Evolutionary conservation across 2,797 vertebrate species (phyloP), one percentile per base, ranked within the genome.

Genomic region (Pelobates cultripes): DNA sequence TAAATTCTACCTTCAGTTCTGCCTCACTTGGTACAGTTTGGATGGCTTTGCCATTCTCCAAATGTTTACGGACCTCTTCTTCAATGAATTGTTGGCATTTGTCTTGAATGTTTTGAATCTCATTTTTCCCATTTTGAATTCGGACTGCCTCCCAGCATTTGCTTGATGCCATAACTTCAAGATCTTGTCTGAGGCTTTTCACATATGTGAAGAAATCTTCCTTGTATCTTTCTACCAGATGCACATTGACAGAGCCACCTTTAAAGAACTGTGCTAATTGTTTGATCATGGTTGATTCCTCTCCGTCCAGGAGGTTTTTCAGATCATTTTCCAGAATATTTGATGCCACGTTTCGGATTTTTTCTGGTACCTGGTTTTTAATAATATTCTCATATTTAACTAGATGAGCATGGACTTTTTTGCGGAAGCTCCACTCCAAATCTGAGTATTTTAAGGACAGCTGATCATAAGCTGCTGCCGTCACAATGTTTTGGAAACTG

Each of bases 1-100:
- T 90, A 91, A 94, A 94, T 79, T 93, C 92, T 4, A 86, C 69
- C 74, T 93, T 85, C 40, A 94, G 83, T 61, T 91, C 86, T 45
- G 74, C 40, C 70, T 92, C 88, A 71, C 87, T 78, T 51, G 90
- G 61, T 13, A 64, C 3, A 15, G 13, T 42, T 17, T 90, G 86
- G 14, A 69, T 88, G 42, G 85, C 84, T 66, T 82, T 92, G 70
- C 88, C 88, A n/a, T 79, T 86, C 63, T 91, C 86, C 17, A 91
- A 7, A 8, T 95, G 87, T 55, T 63, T 76, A 13, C 78, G 72
- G 5, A 92, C 43, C 74, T 86, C 92, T 6, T 82, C 85, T 84
- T 94, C 89, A 71, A 91, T 79, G 15, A 86, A 74, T 74, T 84
- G 78, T 82, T 87, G 75, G 45, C 93, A 79, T 3, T 86, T 77